These are phyloP conservation scores for Aleiodes testaceus DNA, from an alignment of 2,888 invertebrate species.

Conservation along the genomic window DNA sequence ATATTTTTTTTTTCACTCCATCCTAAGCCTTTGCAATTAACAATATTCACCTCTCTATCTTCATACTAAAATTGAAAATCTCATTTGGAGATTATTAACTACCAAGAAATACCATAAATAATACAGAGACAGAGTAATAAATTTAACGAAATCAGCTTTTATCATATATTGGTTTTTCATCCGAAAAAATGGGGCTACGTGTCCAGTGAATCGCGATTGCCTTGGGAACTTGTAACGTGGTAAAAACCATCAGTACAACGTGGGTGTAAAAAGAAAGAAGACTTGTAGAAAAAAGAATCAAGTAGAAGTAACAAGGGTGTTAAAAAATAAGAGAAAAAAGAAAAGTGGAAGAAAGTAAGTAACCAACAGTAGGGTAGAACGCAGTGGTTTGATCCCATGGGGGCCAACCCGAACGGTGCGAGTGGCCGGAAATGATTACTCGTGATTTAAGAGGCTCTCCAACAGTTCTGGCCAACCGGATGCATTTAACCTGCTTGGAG, in stretches of 20 bases:
- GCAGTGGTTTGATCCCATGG: slow-evolving; percentile 50
- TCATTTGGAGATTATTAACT: too few species aligned
- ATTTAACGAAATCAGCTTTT: slow-evolving; percentile 2
- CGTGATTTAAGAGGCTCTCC: slow-evolving; percentile 61
- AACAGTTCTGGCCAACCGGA: slow-evolving; percentile 50
- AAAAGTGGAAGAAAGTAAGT: slow-evolving; percentile 40
- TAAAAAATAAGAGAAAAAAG: slow-evolving; percentile 10
- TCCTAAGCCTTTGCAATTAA: background rate
- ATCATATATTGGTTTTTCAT: slow-evolving; percentile 7
- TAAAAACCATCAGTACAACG: slow-evolving; percentile 14
- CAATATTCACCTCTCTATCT: background rate
- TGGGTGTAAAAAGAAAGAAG: slow-evolving; percentile 26
- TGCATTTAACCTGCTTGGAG: slow-evolving; percentile 59
- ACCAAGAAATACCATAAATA: background rate
- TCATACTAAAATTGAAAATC: background rate
- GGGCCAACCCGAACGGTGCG: slow-evolving; percentile 48
- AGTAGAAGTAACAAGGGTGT: slow-evolving; percentile 15
- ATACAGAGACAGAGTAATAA: background rate
- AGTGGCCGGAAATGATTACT: slow-evolving; percentile 63
- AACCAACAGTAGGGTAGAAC: slow-evolving; percentile 39
- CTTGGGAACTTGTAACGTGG: slow-evolving; percentile 5
- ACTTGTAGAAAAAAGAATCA: background rate
- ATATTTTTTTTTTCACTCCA: slow-evolving; percentile 30
- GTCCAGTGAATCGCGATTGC: slow-evolving; percentile 12
- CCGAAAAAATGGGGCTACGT: slow-evolving; percentile 10